Percentiles rank a stretch among this genome's conserved stretches.
These are phyloP conservation scores for Schizopygopsis pylzovi DNA, from an alignment of 2,797 vertebrate genomes.

Conservation along the genomic window DNA sequence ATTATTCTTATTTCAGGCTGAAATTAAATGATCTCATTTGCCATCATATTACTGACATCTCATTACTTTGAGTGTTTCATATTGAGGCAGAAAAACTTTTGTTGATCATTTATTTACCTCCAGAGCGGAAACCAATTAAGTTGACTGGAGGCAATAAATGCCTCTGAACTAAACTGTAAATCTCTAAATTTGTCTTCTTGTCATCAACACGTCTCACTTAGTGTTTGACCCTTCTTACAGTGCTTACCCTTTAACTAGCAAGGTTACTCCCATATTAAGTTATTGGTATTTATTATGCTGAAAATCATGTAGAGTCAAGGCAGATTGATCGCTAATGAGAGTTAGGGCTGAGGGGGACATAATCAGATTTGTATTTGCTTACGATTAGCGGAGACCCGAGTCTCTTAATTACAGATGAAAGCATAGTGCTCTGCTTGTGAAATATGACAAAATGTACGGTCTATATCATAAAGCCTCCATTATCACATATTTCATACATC, in stretches of 20 bases:
- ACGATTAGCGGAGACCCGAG: background rate
- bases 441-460: background rate
- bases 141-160: slow-evolving; percentile 47
- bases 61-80: slow-evolving; percentile 69
- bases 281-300: slow-evolving; percentile 37
- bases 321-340: slow-evolving; percentile 30
- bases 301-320: slow-evolving; percentile 35
- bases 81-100: slow-evolving; percentile 61
- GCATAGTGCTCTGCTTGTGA: slow-evolving; percentile 15
- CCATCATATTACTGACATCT: slow-evolving; percentile 64
- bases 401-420: slow-evolving; percentile 21
- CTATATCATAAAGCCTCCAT: background rate
- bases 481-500: background rate
- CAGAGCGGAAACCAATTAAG: slow-evolving; percentile 53
- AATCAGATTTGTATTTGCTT: slow-evolving; percentile 25
- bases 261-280: slow-evolving; percentile 29
- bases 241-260: slow-evolving; percentile 37
- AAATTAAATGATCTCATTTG: slow-evolving; percentile 65
- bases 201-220: slow-evolving; percentile 30
- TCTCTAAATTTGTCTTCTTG: slow-evolving; percentile 44
- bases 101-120: slow-evolving; percentile 62
- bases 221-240: slow-evolving; percentile 45
- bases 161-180: slow-evolving; percentile 45
- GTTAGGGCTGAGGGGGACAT: slow-evolving; percentile 24
- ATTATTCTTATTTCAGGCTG: slow-evolving; percentile 21